Conservation (phyloP, 2,888 invertebrate genomes). For the Adelognathus sp. region DNA sequence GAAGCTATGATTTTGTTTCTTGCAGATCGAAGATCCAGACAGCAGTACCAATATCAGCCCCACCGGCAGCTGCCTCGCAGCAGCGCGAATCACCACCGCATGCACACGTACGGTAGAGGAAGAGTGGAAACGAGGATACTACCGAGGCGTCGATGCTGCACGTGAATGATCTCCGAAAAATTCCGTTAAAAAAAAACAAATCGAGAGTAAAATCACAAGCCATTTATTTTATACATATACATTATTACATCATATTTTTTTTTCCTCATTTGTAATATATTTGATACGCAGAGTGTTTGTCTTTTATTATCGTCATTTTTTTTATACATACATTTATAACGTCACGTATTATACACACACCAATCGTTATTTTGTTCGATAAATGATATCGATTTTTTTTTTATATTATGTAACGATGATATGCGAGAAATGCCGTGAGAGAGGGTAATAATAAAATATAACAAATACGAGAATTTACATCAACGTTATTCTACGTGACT, state of each 20-base stretch:
- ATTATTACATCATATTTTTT: no score
- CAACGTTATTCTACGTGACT: conserved; percentile 6
- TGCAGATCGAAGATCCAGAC: conserved; percentile 66
- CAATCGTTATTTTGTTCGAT: conserved; percentile 45
- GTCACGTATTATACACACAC: conserved; percentile 51
- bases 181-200: not conserved
- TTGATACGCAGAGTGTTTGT: conserved; percentile 56
- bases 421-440: conserved; percentile 47
- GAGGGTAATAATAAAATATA: conserved; percentile 62
- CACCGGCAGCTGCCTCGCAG: conserved; percentile 57
- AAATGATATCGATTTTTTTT: conserved; percentile 42
- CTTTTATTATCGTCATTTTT: conserved; percentile 35
- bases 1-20: conserved; percentile 45
- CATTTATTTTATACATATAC: conserved; percentile 1
- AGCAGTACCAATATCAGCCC: conserved; percentile 64
- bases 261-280: conserved; percentile 54
- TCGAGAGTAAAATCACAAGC: conserved; percentile 3
- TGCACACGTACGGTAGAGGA: conserved; percentile 67
- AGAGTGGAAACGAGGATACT: conserved; percentile 72
- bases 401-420: conserved; percentile 50
- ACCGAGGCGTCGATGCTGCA: conserved; percentile 69
- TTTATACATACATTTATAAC: conserved; percentile 54
- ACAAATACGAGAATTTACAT: conserved; percentile 21
- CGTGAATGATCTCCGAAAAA: conserved; percentile 59
- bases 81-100: conserved; percentile 63